Evolutionary conservation across 2,797 vertebrate species (phyloP).

Genomic region (Phylloscopus collybita): DNA sequence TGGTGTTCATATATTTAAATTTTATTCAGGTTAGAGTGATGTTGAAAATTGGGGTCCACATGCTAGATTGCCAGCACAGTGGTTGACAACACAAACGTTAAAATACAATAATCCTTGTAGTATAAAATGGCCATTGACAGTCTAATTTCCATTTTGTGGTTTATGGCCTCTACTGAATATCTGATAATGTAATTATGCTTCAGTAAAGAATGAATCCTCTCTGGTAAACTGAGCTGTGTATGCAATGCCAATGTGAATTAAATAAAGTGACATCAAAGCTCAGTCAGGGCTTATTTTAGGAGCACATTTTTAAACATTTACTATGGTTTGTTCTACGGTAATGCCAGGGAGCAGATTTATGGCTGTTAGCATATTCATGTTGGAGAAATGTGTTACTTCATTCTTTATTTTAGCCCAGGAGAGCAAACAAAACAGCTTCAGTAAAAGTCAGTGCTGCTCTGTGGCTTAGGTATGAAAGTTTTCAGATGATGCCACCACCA

Average conservation of each 20-base stretch:
- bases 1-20: conserved; percentile 74
- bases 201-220: conserved; percentile 74
- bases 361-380: conserved; percentile 65
- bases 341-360: conserved; percentile 64
- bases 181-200: conserved; percentile 76
- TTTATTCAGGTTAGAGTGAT: conserved; percentile 74
- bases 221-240: conserved; percentile 70
- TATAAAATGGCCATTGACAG: conserved; percentile 69
- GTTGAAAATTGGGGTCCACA: conserved; percentile 71
- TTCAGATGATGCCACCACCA: neutral
- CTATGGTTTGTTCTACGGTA: conserved; percentile 68
- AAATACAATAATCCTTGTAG: conserved; percentile 71
- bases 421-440: conserved; percentile 35
- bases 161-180: conserved; percentile 78
- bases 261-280: conserved; percentile 70
- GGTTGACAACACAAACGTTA: conserved; percentile 68
- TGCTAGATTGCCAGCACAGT: conserved; percentile 47
- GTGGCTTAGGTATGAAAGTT: conserved; percentile 48
- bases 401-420: conserved; percentile 53
- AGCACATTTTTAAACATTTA: conserved; percentile 71
- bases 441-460: neutral
- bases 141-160: conserved; percentile 77
- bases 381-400: conserved; percentile 66
- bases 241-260: conserved; percentile 73
- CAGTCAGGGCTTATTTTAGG: conserved; percentile 69